These are phyloP conservation scores for Lasiommata megera DNA, from an alignment of 2,888 invertebrate genomes.

Conservation along the genomic window DNA sequence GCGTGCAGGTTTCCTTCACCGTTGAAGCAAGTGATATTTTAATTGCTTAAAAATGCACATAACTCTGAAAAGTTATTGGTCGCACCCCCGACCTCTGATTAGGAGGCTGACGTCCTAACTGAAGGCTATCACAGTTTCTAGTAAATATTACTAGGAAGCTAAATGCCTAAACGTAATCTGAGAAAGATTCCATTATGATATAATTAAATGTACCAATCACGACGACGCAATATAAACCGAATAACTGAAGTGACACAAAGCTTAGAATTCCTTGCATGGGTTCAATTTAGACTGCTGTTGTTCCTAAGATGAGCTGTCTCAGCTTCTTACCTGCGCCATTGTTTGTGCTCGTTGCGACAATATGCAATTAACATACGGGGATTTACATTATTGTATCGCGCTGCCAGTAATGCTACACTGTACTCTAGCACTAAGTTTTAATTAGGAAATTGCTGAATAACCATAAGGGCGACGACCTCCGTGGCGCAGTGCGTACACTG, in stretches of 20 bases:
- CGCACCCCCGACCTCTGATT: no score
- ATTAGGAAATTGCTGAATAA: neutral
- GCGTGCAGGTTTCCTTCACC: no score
- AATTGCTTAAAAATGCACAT: no score
- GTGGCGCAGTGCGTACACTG: no score
- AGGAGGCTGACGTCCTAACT: no score
- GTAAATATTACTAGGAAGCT: neutral
- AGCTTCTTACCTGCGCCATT: constrained; percentile 18
- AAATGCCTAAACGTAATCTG: constrained; percentile 11
- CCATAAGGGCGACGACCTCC: no score
- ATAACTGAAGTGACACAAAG: neutral
- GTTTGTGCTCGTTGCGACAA: constrained; percentile 22
- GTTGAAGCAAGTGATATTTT: no score
- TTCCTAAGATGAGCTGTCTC: constrained; percentile 16
- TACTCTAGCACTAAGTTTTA: neutral
- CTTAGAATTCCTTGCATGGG: neutral
- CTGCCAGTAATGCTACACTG: neutral
- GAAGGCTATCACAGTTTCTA: neutral
- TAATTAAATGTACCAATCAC: constrained; percentile 1
- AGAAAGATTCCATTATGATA: constrained; percentile 7
- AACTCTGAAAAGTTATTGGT: no score
- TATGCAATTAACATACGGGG: constrained; percentile 20
- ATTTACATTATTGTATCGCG: constrained; percentile 7
- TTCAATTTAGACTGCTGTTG: neutral
- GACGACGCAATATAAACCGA: neutral